A percentile compares a stretch with the other conserved stretches of the same genome.
phyloP scores from a whole-genome alignment of 2,888 invertebrate species.

The Pelosia muscerda region DNA sequence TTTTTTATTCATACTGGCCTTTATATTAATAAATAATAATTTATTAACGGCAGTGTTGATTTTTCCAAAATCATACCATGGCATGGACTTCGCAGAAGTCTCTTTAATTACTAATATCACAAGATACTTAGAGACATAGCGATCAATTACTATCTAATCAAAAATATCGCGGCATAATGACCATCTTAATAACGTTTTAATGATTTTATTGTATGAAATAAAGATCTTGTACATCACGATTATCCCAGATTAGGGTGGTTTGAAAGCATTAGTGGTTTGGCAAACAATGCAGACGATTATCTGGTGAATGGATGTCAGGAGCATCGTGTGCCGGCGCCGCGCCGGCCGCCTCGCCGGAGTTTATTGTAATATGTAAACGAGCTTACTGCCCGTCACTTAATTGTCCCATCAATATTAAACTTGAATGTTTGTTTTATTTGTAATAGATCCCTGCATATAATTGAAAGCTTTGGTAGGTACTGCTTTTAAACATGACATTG shows the following conservation, averaged over 20 bases:
- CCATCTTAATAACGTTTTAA: conserved; percentile 46
- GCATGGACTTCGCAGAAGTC: conserved; percentile 13
- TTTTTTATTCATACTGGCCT: too few relatives aligned
- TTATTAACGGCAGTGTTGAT: too few relatives aligned
- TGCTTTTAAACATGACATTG: background rate
- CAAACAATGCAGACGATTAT: conserved; percentile 79
- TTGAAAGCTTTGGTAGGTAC: conserved; percentile 14
- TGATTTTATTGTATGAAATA: conserved; percentile 69
- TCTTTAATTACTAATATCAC: too few relatives aligned
- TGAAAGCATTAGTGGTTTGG: conserved; percentile 75
- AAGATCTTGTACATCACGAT: conserved; percentile 70
- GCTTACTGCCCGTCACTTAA: conserved; percentile 64
- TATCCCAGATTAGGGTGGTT: conserved; percentile 73
- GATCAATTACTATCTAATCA: conserved; percentile 11
- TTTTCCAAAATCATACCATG: too few relatives aligned
- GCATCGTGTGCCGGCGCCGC: conserved; percentile 56
- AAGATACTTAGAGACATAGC: too few relatives aligned
- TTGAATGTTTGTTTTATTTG: conserved; percentile 49
- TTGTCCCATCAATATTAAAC: conserved; percentile 66
- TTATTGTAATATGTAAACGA: conserved; percentile 77
- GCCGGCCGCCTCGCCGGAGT: conserved; percentile 48
- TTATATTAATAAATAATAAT: too few relatives aligned
- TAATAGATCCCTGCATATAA: conserved; percentile 21
- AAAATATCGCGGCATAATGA: conserved; percentile 31
- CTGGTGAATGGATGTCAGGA: conserved; percentile 77